Conservation (phyloP, 2,888 invertebrate species). For the Deroplatys truncata region DNA sequence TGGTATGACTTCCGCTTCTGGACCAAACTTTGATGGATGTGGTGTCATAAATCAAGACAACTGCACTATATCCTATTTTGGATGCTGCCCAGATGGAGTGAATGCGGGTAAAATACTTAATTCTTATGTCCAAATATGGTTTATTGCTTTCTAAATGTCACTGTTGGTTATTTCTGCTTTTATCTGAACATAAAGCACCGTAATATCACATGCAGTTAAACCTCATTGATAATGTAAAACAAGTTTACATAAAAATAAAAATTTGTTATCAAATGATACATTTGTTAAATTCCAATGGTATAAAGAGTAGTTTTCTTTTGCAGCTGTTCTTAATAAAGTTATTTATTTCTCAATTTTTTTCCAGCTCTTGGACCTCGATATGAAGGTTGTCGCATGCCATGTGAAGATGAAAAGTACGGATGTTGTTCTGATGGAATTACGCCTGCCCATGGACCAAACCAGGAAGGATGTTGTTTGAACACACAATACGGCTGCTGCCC, state of each 20-base stretch:
- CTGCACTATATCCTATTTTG: conserved; percentile 66
- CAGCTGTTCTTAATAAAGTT: neutral
- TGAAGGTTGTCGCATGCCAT: conserved; percentile 70
- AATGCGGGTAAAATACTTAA: conserved; percentile 51
- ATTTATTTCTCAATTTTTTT: neutral
- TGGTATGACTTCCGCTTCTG: conserved; percentile 59
- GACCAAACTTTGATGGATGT: conserved; percentile 52
- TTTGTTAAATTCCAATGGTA: neutral
- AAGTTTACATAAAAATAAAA: no score
- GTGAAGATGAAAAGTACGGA: conserved; percentile 67
- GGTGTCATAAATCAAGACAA: conserved; percentile 47
- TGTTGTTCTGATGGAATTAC: conserved; percentile 84
- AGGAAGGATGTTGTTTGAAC: conserved; percentile 77
- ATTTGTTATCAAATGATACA: no score
- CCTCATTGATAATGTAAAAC: no score
- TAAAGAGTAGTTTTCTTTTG: neutral
- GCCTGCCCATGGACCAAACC: conserved; percentile 77
- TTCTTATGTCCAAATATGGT: no score
- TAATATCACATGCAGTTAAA: neutral
- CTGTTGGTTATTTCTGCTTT: neutral
- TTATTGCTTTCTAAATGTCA: neutral
- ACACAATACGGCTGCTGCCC: conserved; percentile 83
- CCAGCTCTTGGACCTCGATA: conserved; percentile 63
- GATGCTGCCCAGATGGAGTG: conserved; percentile 82
- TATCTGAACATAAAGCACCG: neutral